Conservation (phyloP, 2,888 invertebrate genomes). For the Bombyx huttoni region DNA sequence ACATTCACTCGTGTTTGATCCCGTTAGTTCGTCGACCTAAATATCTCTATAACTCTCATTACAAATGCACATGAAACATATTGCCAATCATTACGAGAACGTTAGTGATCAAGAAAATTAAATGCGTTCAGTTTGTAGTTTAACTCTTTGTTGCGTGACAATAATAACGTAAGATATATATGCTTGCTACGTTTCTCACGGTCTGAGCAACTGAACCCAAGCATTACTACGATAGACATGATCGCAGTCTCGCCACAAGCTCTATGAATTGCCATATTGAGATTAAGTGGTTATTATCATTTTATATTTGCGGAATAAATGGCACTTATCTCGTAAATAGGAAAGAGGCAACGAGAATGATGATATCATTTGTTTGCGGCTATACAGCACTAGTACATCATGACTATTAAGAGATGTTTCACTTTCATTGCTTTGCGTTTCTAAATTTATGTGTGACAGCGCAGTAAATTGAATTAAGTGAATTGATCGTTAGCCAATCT, state of each 20-base stretch:
- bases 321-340: constrained; percentile 9
- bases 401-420: not conserved
- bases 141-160: constrained; percentile 50
- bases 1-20: constrained; percentile 27
- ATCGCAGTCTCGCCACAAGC: constrained; percentile 7
- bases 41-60: constrained; percentile 26
- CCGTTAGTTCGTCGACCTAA: constrained; percentile 59
- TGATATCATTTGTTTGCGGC: constrained; percentile 19
- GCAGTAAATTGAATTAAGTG: constrained; percentile 2
- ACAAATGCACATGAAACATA: constrained; percentile 34
- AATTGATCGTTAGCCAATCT: constrained; percentile 4
- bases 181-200: constrained; percentile 58
- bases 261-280: constrained; percentile 5
- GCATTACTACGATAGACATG: constrained; percentile 24
- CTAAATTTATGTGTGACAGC: not conserved
- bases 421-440: constrained; percentile 1
- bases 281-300: constrained; percentile 14
- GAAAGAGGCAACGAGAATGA: constrained; percentile 9
- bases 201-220: constrained; percentile 31
- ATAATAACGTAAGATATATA: constrained; percentile 55
- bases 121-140: constrained; percentile 29
- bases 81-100: constrained; percentile 29
- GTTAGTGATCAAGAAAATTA: constrained; percentile 33
- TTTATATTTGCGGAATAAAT: constrained; percentile 13
- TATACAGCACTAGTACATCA: constrained; percentile 3